A percentile compares a stretch with the other conserved stretches of the same genome.
Conservation (phyloP, 2,797 vertebrate species). For the Parauchenoglanis ngamensis region DNA sequence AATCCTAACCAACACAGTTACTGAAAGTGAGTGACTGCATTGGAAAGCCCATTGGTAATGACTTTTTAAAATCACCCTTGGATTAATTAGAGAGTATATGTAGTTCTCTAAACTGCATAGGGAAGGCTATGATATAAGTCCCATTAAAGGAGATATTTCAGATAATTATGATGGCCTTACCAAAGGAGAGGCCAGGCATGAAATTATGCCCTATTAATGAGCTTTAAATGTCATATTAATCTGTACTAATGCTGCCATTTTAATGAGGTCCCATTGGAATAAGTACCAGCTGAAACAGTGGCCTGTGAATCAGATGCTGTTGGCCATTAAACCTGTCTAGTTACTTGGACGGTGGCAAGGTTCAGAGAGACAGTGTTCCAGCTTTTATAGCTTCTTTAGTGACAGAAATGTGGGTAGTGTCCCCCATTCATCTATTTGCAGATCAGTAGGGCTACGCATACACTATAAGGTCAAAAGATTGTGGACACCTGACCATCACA, state of each 20-base stretch:
- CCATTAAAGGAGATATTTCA: conserved; percentile 32
- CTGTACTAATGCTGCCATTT: conserved; percentile 52
- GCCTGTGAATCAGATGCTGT: conserved; percentile 31
- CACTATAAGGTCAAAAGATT: background rate
- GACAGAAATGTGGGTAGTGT: background rate
- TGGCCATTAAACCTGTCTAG: conserved; percentile 24
- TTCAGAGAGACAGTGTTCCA: background rate
- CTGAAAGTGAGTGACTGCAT: background rate
- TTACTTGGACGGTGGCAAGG: background rate
- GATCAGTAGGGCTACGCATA: background rate
- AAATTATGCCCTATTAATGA: conserved; percentile 59
- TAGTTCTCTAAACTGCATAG: background rate
- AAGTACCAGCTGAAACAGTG: conserved; percentile 46
- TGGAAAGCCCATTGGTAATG: background rate
- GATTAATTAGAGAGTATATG: conserved; percentile 4
- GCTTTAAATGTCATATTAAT: conserved; percentile 63
- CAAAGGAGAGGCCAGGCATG: conserved; percentile 44
- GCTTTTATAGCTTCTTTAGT: background rate
- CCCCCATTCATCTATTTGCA: background rate
- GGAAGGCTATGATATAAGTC: background rate
- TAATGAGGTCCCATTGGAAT: conserved; percentile 66
- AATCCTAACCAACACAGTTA: background rate
- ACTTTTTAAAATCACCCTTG: conserved; percentile 12
- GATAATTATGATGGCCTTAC: conserved; percentile 47
- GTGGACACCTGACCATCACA: background rate